Conservation (phyloP, 2,797 vertebrate genomes). For the Antennarius maculatus region DNA sequence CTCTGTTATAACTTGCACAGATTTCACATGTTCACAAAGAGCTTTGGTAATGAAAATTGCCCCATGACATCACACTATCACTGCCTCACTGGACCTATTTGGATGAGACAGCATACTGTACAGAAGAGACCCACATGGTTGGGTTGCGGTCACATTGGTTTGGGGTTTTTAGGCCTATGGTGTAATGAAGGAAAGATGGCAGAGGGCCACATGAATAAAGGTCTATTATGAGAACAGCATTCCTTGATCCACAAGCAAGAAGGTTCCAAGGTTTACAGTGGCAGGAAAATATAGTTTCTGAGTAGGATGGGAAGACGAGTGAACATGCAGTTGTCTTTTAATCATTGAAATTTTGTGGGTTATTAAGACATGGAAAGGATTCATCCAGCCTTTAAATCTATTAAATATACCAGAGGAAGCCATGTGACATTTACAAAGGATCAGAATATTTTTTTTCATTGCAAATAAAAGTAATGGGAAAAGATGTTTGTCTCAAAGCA, state of each 20-base stretch:
- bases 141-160: constrained; percentile 63
- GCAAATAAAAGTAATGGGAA: neutral
- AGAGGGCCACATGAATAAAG: constrained; percentile 58
- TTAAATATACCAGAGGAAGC: neutral
- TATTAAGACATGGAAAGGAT: constrained; percentile 7
- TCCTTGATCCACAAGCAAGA: constrained; percentile 50
- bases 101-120: constrained; percentile 49
- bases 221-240: constrained; percentile 65
- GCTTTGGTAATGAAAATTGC: constrained; percentile 56
- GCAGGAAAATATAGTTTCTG: constrained; percentile 15
- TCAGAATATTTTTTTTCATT: too few species aligned
- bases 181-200: constrained; percentile 75
- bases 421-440: too few species aligned
- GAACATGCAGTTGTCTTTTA: constrained; percentile 9
- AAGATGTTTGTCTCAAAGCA: constrained; percentile 2
- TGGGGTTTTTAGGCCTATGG: constrained; percentile 43
- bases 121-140: constrained; percentile 61
- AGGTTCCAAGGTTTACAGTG: constrained; percentile 22
- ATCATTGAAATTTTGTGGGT: neutral
- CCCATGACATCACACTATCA: constrained; percentile 66
- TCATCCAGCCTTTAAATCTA: neutral
- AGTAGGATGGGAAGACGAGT: constrained; percentile 13
- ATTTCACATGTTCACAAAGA: constrained; percentile 50
- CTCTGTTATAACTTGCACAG: constrained; percentile 36
- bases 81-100: constrained; percentile 35